A percentile compares a stretch with the other conserved stretches of the same genome.
Evolutionary conservation across 1,140 invertebrate species (phyloP).

Genomic region (Ceratina calcarata): DNA sequence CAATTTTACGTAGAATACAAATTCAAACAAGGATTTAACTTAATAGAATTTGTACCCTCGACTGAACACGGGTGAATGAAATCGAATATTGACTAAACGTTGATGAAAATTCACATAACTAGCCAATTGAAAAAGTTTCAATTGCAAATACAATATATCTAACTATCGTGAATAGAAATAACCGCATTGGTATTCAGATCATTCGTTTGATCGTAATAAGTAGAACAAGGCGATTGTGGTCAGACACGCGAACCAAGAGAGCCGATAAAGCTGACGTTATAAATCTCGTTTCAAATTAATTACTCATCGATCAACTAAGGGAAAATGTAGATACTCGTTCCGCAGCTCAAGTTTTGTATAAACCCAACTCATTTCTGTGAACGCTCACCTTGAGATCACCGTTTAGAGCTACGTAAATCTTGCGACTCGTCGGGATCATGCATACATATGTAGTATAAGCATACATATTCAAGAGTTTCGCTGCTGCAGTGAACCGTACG

Average conservation of each 20-base stretch:
- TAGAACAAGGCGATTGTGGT: background rate
- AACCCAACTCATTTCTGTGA: constrained; percentile 3
- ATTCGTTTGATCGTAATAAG: background rate
- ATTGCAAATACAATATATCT: too few species aligned
- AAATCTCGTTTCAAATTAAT: background rate
- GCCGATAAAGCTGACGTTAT: too few species aligned
- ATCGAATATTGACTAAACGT: too few species aligned
- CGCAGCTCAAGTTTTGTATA: background rate
- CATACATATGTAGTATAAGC: constrained; percentile 5
- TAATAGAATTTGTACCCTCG: too few species aligned
- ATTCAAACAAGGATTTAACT: too few species aligned
- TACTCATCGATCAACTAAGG: background rate
- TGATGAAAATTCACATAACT: too few species aligned
- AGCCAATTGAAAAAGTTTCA: too few species aligned
- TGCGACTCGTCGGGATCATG: background rate
- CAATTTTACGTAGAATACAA: background rate
- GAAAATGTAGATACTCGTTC: background rate
- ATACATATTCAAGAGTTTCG: constrained; percentile 41
- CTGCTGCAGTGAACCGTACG: constrained; percentile 14
- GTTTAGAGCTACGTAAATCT: constrained; percentile 23
- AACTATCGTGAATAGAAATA: too few species aligned
- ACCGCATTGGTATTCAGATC: too few species aligned
- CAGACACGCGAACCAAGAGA: background rate
- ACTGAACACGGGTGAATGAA: too few species aligned
- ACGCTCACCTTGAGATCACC: constrained; percentile 45